A percentile compares a stretch with the other conserved stretches of the same genome.
Evolutionary conservation across 2,888 invertebrate genomes (phyloP).

Genomic region (Platypus cylindrus): DNA sequence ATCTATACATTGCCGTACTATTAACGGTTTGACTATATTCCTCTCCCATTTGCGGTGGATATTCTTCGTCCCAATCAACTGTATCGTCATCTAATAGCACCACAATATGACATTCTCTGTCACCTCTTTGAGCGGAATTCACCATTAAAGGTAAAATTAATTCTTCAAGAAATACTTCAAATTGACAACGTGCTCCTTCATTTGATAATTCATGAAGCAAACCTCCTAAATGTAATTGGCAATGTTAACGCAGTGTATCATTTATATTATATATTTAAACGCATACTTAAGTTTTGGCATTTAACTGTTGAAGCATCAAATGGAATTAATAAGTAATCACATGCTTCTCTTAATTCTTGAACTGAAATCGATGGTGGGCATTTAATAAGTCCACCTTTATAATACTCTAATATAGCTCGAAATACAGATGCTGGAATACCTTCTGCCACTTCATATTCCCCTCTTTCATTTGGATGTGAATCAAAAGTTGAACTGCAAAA

Average conservation of each 20-base stretch:
- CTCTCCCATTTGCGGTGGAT: constrained; percentile 99
- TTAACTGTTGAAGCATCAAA: constrained; percentile 93
- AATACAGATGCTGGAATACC: constrained; percentile 94
- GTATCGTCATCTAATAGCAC: constrained; percentile 91
- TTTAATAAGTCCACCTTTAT: constrained; percentile 78
- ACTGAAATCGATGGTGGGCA: constrained; percentile 95
- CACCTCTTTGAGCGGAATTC: constrained; percentile 82
- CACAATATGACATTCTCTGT: constrained; percentile 95
- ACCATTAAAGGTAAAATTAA: constrained; percentile 95
- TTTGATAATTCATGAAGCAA: constrained; percentile 96
- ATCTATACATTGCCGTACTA: constrained; percentile 90
- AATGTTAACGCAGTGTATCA: background rate
- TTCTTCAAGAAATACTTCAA: constrained; percentile 90
- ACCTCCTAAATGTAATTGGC: constrained; percentile 58
- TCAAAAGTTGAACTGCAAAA: constrained; percentile 59
- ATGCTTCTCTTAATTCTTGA: constrained; percentile 93
- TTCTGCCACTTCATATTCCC: constrained; percentile 92
- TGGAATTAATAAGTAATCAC: constrained; percentile 95
- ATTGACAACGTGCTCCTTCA: constrained; percentile 96
- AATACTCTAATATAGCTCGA: constrained; percentile 88
- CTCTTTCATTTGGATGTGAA: constrained; percentile 87
- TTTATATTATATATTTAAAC: background rate
- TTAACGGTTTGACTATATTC: constrained; percentile 96
- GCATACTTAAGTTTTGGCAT: constrained; percentile 87
- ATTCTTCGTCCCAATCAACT: constrained; percentile 97